These are phyloP conservation scores for Sebastes hubbsi DNA, from an alignment of 2,797 vertebrate genomes.

Conservation along the genomic window DNA sequence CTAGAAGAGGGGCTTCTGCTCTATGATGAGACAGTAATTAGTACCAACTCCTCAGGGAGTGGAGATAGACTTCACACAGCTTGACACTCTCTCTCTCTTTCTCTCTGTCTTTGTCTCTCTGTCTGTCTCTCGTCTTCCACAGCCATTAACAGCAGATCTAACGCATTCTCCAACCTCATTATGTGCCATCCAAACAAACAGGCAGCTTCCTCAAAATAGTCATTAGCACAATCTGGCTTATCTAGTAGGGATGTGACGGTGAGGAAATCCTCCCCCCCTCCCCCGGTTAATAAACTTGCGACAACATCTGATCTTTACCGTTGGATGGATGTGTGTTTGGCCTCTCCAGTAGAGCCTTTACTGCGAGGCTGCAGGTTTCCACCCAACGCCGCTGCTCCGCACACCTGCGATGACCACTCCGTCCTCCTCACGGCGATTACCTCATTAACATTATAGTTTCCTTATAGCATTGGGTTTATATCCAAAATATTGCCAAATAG, in stretches of 20 bases:
- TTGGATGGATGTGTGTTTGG: no score
- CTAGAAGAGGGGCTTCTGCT: constrained; percentile 50
- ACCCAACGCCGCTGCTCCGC: no score
- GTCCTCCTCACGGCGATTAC: no score
- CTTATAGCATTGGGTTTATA: no score
- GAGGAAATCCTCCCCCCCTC: no score
- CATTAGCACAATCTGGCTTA: constrained; percentile 12
- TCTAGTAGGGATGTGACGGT: neutral
- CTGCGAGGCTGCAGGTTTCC: no score
- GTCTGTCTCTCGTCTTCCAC: neutral
- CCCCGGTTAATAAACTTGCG: no score
- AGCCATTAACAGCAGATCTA: constrained; percentile 37
- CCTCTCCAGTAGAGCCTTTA: no score
- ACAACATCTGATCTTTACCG: no score
- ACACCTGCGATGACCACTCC: no score
- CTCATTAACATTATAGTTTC: no score
- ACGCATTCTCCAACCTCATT: constrained; percentile 51
- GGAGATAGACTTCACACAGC: constrained; percentile 61
- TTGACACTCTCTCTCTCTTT: constrained; percentile 5
- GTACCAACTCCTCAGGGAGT: constrained; percentile 66
- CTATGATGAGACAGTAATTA: constrained; percentile 74
- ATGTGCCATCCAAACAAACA: constrained; percentile 34
- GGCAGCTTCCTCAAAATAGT: constrained; percentile 27
- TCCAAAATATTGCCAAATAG: no score
- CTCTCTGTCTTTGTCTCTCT: neutral